Conservation (phyloP, 2,113 vertebrate species). For the Tetrax tetrax region DNA sequence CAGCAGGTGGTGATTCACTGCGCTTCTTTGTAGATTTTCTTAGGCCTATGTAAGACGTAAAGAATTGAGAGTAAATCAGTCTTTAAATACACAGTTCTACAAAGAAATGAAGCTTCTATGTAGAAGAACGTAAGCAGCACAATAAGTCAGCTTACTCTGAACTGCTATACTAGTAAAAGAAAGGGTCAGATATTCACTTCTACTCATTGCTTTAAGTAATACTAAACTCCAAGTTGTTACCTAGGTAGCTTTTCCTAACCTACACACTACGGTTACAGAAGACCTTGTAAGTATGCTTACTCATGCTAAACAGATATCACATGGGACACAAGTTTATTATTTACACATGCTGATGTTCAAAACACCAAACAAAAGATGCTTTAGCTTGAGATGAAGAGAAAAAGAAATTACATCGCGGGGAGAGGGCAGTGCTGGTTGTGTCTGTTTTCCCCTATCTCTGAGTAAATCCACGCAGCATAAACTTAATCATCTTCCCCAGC, state of each 20-base stretch:
- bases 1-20: conserved; percentile 99
- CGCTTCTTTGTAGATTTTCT: conserved; percentile 99
- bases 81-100: background rate
- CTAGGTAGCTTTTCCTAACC: background rate
- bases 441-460: too few species aligned
- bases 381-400: background rate
- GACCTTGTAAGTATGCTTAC: background rate
- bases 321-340: background rate
- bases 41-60: conserved; percentile 78
- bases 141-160: background rate
- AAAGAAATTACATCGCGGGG: accelerated
- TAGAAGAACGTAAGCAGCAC: background rate
- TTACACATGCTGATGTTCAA: background rate
- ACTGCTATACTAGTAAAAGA: background rate
- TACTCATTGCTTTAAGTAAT: background rate
- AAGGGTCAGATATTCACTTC: background rate
- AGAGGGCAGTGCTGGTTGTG: background rate
- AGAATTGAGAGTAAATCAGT: background rate
- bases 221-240: background rate
- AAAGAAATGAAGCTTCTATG: background rate
- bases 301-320: background rate
- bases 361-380: background rate
- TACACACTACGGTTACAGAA: background rate
- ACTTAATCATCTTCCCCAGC: background rate
- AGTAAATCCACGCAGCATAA: background rate